Evolutionary conservation across 2,888 invertebrate species (phyloP).

Genomic region (Oscheius onirici): DNA sequence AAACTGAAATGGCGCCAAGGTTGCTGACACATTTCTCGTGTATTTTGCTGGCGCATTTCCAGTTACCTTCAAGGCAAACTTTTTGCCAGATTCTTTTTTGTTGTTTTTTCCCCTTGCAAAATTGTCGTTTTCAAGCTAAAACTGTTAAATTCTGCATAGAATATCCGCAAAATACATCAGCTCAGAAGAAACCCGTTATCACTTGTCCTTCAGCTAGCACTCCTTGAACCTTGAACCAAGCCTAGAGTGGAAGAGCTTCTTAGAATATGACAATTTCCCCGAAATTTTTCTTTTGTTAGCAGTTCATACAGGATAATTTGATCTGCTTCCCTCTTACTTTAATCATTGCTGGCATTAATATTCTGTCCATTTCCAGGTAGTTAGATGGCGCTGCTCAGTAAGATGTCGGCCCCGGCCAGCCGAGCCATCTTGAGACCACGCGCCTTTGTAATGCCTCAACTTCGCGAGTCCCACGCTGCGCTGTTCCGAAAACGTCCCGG

Average conservation of each 20-base stretch:
- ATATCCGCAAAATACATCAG: no score
- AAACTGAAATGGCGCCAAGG: neutral
- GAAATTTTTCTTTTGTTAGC: no score
- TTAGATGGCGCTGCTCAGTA: constrained; percentile 51
- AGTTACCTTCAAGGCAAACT: neutral
- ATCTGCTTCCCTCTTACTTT: neutral
- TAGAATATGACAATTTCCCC: neutral
- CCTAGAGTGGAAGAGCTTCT: no score
- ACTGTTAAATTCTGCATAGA: no score
- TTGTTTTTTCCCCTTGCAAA: neutral
- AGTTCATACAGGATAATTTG: no score
- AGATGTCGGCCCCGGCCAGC: constrained; percentile 47
- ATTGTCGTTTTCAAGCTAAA: no score
- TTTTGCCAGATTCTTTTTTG: neutral
- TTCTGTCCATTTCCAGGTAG: constrained; percentile 10
- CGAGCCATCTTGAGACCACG: constrained; percentile 37
- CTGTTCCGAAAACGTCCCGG: constrained; percentile 66
- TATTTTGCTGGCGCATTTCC: no score
- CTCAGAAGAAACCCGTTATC: no score
- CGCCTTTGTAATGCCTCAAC: constrained; percentile 39
- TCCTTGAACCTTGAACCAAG: no score
- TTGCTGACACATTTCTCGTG: neutral
- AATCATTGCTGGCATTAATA: neutral
- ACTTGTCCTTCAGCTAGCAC: no score
- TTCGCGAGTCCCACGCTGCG: constrained; percentile 61